A percentile compares a stretch with the other conserved stretches of the same genome.
phyloP scores from a whole-genome alignment of 2,113 vertebrate species.

The Tinamus guttatus region DNA sequence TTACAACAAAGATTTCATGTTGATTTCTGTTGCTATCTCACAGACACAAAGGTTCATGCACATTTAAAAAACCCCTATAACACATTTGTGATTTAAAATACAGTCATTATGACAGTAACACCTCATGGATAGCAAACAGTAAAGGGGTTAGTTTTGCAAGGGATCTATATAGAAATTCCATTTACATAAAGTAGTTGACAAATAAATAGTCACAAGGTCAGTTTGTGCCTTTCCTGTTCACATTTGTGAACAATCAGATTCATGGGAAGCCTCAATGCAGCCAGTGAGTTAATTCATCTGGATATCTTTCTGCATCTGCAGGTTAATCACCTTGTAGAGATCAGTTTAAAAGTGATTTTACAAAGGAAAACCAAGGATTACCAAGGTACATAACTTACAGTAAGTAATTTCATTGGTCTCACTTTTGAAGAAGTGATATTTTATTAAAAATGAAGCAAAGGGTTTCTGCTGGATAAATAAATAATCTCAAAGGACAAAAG shows the following conservation, averaged over 20 bases:
- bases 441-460: not conserved
- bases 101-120: not conserved
- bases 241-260: not conserved
- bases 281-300: not conserved
- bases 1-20: not conserved
- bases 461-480: constrained; percentile 14
- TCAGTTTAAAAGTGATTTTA: not conserved
- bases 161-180: not conserved
- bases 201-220: constrained; percentile 15
- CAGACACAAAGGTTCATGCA: not conserved
- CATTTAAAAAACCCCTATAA: constrained; percentile 4
- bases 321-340: constrained; percentile 8
- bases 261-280: not conserved
- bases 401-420: constrained; percentile 8
- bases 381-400: not conserved
- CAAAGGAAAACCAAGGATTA: not conserved
- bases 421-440: not conserved
- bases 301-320: not conserved
- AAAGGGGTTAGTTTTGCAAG: constrained; percentile 6
- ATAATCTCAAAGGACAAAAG: constrained; percentile 33
- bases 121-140: not conserved
- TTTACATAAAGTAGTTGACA: not conserved
- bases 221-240: not conserved
- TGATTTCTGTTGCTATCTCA: not conserved
- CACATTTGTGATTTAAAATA: constrained; percentile 2